Conservation (phyloP, 2,797 vertebrate genomes). For the Sardinella longiceps region DNA sequence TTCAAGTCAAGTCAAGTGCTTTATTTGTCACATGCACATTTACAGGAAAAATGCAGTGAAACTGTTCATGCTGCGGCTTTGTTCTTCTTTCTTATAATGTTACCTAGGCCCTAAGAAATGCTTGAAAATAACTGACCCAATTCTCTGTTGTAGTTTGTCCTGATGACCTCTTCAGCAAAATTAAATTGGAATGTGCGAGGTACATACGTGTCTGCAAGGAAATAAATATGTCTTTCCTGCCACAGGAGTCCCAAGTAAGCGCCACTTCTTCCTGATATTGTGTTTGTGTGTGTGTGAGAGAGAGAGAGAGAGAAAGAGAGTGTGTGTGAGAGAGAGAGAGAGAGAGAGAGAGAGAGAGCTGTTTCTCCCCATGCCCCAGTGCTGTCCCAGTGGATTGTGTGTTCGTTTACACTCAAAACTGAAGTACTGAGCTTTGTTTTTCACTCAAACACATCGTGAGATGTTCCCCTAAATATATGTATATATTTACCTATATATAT, state of each 20-base stretch:
- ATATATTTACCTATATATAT: too few relatives aligned
- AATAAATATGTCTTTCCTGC: constrained; percentile 92
- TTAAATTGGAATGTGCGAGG: constrained; percentile 86
- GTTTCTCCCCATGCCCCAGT: not conserved
- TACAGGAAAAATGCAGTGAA: too few relatives aligned
- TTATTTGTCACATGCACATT: too few relatives aligned
- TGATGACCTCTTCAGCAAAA: constrained; percentile 88
- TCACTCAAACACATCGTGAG: not conserved
- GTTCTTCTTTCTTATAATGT: not conserved
- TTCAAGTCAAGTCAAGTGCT: too few relatives aligned
- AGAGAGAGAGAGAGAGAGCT: not conserved
- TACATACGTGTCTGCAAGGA: constrained; percentile 91
- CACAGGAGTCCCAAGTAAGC: constrained; percentile 87
- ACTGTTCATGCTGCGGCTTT: not conserved
- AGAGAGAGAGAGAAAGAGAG: not conserved
- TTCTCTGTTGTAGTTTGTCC: constrained; percentile 78
- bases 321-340: not conserved
- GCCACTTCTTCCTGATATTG: not conserved
- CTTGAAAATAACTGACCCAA: not conserved
- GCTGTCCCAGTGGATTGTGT: not conserved
- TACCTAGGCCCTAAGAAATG: constrained; percentile 29
- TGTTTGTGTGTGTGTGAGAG: not conserved
- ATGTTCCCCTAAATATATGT: too few relatives aligned
- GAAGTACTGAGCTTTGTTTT: not conserved
- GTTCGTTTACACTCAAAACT: not conserved